Conservation (phyloP, 2,888 invertebrate species). For the Taphrorychus bicolor region DNA sequence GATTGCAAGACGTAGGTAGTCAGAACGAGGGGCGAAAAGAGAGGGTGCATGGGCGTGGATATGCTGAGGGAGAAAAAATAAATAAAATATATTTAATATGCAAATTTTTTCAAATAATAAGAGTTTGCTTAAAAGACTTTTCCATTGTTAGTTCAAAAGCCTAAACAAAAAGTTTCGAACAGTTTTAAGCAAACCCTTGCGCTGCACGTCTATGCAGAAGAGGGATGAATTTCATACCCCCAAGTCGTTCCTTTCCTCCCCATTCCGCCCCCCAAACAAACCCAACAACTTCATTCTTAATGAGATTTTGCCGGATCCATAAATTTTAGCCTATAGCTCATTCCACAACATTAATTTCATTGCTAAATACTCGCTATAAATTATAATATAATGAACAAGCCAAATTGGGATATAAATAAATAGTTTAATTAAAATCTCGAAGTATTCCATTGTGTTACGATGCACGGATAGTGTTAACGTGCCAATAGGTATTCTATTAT, state of each 20-base stretch:
- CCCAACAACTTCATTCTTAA: conserved; percentile 62
- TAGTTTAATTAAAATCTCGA: conserved; percentile 55
- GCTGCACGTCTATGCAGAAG: conserved; percentile 16
- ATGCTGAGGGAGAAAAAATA: too few species aligned
- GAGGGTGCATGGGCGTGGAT: neutral
- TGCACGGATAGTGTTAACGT: conserved; percentile 30
- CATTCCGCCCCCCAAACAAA: conserved; percentile 52
- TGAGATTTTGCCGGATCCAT: conserved; percentile 63
- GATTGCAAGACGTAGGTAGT: neutral
- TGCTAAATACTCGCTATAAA: conserved; percentile 62
- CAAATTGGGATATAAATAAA: conserved; percentile 59
- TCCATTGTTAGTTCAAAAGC: too few species aligned
- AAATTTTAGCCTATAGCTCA: conserved; percentile 62
- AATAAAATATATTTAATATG: too few species aligned
- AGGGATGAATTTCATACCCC: conserved; percentile 42
- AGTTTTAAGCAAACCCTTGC: too few species aligned
- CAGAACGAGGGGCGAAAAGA: neutral
- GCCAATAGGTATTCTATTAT: conserved; percentile 34
- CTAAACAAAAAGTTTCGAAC: too few species aligned
- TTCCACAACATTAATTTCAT: conserved; percentile 63
- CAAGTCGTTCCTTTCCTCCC: conserved; percentile 26
- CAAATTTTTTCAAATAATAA: too few species aligned
- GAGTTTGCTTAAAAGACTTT: too few species aligned
- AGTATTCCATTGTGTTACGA: conserved; percentile 36
- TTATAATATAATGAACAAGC: conserved; percentile 61